phyloP scores from a whole-genome alignment of 2,888 invertebrate genomes.

The Ophraella communa region DNA sequence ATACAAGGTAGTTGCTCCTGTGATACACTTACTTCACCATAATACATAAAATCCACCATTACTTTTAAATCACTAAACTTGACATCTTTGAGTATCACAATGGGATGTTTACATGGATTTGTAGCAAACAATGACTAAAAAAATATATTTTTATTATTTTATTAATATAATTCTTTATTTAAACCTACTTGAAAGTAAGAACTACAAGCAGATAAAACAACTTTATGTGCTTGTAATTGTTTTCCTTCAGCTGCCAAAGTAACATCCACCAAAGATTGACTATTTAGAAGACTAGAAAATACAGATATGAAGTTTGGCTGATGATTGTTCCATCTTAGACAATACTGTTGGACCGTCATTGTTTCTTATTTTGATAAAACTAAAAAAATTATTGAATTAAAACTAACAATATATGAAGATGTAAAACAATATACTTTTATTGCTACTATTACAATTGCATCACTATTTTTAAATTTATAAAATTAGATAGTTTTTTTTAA shows the following conservation, averaged over 20 bases:
- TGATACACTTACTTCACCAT: slow-evolving; percentile 90
- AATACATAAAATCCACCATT: slow-evolving; percentile 92
- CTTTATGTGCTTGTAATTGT: slow-evolving; percentile 87
- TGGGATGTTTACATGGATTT: slow-evolving; percentile 88
- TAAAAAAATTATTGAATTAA: background rate
- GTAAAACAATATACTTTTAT: background rate
- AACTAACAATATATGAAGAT: background rate
- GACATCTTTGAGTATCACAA: slow-evolving; percentile 88
- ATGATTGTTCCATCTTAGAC: slow-evolving; percentile 87
- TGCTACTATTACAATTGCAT: too few relatives aligned
- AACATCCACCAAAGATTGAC: slow-evolving; percentile 86
- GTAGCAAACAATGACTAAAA: slow-evolving; percentile 79
- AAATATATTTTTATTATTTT: background rate
- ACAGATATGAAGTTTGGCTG: slow-evolving; percentile 91
- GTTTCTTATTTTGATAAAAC: slow-evolving; percentile 10
- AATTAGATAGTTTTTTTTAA: too few relatives aligned
- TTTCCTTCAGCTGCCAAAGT: slow-evolving; percentile 90
- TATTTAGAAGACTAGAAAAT: slow-evolving; percentile 82
- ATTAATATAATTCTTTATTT: background rate
- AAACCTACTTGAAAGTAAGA: slow-evolving; percentile 84
- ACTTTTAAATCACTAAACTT: slow-evolving; percentile 84
- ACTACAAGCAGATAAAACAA: slow-evolving; percentile 89
- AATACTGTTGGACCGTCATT: slow-evolving; percentile 61
- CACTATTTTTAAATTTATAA: too few relatives aligned
- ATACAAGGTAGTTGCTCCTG: slow-evolving; percentile 84